Conservation (phyloP, 2,888 invertebrate species). For the Tetragnatha montana region DNA sequence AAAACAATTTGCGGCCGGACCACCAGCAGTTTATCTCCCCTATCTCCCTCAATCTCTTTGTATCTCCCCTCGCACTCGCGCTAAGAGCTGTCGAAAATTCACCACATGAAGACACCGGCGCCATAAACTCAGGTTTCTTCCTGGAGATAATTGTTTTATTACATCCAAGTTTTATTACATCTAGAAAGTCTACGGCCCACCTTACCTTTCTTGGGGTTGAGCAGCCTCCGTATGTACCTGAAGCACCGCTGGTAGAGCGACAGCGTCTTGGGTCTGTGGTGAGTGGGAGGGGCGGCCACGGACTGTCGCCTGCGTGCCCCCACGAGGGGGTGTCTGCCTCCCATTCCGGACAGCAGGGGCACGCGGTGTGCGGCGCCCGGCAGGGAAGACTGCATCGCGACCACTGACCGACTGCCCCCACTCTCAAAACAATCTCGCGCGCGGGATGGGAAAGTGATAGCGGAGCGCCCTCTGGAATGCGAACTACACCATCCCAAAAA, state of each 20-base stretch:
- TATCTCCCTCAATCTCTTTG: no score
- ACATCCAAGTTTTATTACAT: no score
- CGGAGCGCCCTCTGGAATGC: background rate
- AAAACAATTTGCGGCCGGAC: no score
- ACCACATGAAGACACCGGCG: no score
- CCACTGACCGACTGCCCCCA: background rate
- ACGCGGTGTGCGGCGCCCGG: conserved; percentile 14
- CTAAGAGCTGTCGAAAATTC: no score
- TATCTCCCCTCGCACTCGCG: no score
- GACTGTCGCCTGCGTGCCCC: background rate
- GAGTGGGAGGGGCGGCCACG: background rate
- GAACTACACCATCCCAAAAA: no score
- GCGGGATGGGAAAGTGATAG: background rate
- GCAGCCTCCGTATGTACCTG: conserved; percentile 25
- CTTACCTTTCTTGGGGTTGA: conserved; percentile 17
- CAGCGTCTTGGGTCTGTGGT: background rate
- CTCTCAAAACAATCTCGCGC: background rate
- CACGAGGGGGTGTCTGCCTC: background rate
- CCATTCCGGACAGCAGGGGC: background rate
- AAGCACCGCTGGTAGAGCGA: conserved; percentile 29
- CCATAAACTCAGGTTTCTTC: no score
- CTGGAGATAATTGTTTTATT: no score
- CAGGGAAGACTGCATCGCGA: conserved; percentile 50
- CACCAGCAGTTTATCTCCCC: no score
- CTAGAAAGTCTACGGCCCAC: no score